Evolutionary conservation across 2,113 vertebrate species (phyloP).

Genomic region (Pundamilia nyererei): DNA sequence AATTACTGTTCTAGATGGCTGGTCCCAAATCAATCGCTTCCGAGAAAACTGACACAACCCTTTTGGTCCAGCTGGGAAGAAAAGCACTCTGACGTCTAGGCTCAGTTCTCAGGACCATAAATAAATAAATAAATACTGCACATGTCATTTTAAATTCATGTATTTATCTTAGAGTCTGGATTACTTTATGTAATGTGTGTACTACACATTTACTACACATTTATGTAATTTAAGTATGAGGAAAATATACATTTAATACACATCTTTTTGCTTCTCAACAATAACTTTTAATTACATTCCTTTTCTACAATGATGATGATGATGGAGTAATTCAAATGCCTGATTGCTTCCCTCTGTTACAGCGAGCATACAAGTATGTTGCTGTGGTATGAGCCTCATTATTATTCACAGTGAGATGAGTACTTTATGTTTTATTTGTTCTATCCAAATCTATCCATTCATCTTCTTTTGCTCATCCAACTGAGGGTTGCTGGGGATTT

Average conservation of each 20-base stretch:
- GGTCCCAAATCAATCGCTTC: slow-evolving; percentile 15
- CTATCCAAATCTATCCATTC: background rate
- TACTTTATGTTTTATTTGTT: background rate
- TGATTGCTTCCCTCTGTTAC: background rate
- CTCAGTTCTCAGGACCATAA: background rate
- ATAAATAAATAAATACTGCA: background rate
- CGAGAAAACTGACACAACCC: slow-evolving; percentile 23
- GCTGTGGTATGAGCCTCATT: background rate
- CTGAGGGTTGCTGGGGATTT: background rate
- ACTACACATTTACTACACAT: background rate
- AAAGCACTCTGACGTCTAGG: background rate
- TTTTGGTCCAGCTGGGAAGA: slow-evolving; percentile 4
- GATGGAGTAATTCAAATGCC: background rate
- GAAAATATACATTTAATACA: background rate
- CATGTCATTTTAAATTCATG: background rate
- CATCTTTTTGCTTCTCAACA: background rate
- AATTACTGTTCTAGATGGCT: background rate
- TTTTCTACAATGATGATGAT: background rate
- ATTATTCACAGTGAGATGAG: background rate
- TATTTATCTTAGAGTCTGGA: background rate
- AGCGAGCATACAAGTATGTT: background rate
- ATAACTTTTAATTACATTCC: background rate
- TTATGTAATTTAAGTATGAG: background rate
- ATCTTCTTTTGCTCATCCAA: background rate
- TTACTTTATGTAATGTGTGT: background rate